Conservation (phyloP, 2,888 invertebrate species). For the Balanococcus diminutus region DNA sequence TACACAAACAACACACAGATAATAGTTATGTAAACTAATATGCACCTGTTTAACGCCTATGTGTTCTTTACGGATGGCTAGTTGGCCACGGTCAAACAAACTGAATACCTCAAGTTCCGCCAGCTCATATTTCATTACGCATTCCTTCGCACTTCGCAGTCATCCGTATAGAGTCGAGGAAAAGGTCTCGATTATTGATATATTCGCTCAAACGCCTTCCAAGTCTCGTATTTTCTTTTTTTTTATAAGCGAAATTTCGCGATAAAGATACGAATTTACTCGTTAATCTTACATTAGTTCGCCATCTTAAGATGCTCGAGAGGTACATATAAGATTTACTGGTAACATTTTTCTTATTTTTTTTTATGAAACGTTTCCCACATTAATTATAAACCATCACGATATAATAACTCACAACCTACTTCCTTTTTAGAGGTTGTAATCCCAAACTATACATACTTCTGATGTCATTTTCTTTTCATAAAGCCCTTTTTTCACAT, state of each 20-base stretch:
- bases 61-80: constrained; percentile 36
- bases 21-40: constrained; percentile 36
- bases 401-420: constrained; percentile 37
- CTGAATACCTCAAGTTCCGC: neutral
- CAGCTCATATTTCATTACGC: neutral
- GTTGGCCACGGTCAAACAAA: constrained; percentile 31
- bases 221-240: neutral
- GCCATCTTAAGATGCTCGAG: no score
- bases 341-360: neutral
- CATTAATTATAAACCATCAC: constrained; percentile 19
- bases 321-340: constrained; percentile 9
- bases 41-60: constrained; percentile 39
- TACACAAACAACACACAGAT: constrained; percentile 8
- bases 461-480: constrained; percentile 35
- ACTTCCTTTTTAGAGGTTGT: constrained; percentile 41
- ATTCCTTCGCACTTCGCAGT: neutral
- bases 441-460: neutral
- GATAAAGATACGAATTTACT: neutral
- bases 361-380: constrained; percentile 33
- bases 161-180: neutral
- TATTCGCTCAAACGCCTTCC: neutral
- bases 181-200: neutral
- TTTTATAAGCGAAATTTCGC: neutral
- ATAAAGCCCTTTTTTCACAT: constrained; percentile 17
- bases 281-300: neutral